Evolutionary conservation across 2,113 vertebrate genomes (phyloP), one percentile per base, ranked within the genome.

Genomic region (Vulpes ferrilata): DNA sequence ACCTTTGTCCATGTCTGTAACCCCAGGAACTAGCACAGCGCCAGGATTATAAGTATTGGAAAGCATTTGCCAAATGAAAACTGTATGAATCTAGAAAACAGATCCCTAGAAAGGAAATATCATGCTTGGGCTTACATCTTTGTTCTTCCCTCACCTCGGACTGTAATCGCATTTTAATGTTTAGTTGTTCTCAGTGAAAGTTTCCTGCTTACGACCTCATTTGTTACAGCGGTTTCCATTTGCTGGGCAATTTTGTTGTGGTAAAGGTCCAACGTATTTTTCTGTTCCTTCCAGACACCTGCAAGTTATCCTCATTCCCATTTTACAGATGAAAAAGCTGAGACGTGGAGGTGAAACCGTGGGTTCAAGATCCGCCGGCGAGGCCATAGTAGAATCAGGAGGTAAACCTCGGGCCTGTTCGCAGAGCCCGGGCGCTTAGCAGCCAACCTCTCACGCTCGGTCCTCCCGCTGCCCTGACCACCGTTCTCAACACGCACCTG

Each of bases 251-350:
- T 76, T 81, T 88, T 0, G 0, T 53, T 95, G 13, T 38, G 15
- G 87, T 90, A 80, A 88, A 87, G 13, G 62, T 88, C 62, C 27
- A 83, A 69, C 17, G 76, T 27, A 64, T 1, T 22, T 93, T 81
- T 84, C 35, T 32, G 67, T 93, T 93, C 30, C 48, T 90, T 92
- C 93, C 93, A 53, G 88, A 27, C 5, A 97, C 10, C 35, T 95
- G 30, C 55, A 81, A 96, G 90, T 35, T 1, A 65, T 51, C 25
- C 51, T 95, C 88, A 90, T 88, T 97, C 32, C 51, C 67, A 60
- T 76, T 95, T 82, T 62, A 96, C 3, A 30, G 92, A 86, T 96
- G 27, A 96, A 89, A 59, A 53, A 15, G 90, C 53, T 87, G 81
- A 97, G 38, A n/a, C 32, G 19, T 81, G 30, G 19, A 92, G 53